Evolutionary conservation across 2,888 invertebrate genomes (phyloP).

Genomic region (Escarpia spicata): DNA sequence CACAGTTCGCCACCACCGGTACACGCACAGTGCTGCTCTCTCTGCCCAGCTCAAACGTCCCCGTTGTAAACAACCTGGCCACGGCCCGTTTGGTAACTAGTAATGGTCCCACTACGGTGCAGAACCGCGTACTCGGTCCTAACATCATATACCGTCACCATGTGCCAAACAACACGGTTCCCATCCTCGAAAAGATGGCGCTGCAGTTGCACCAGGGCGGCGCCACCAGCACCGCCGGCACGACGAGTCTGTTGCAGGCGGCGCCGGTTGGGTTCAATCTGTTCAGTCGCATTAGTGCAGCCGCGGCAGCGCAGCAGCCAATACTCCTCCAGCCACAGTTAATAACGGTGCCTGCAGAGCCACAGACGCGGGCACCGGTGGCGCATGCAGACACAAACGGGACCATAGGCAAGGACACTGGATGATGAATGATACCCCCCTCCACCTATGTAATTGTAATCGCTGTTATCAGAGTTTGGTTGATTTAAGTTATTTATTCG

Average conservation of each 20-base stretch:
- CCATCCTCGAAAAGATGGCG: conserved; percentile 44
- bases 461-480: not conserved
- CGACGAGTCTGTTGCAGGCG: not conserved
- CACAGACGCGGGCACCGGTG: not conserved
- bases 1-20: not conserved
- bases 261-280: not conserved
- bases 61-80: not conserved
- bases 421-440: not conserved
- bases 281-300: conserved; percentile 6
- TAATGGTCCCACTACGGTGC: not conserved
- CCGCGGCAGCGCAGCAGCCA: not conserved
- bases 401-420: not conserved
- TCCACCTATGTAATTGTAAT: not conserved
- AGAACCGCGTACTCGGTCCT: conserved; percentile 18
- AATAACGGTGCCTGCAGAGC: not conserved
- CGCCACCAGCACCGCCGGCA: not conserved
- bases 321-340: not conserved
- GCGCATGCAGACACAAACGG: not conserved
- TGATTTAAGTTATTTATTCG: not conserved
- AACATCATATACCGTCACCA: not conserved
- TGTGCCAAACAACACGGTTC: conserved; percentile 37
- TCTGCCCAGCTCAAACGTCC: not conserved
- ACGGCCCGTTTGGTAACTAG: not conserved
- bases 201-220: conserved; percentile 39
- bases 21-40: conserved; percentile 1